A percentile compares a stretch with the other conserved stretches of the same genome.
Conservation (phyloP, 2,797 vertebrate genomes). For the Rhincodon typus region DNA sequence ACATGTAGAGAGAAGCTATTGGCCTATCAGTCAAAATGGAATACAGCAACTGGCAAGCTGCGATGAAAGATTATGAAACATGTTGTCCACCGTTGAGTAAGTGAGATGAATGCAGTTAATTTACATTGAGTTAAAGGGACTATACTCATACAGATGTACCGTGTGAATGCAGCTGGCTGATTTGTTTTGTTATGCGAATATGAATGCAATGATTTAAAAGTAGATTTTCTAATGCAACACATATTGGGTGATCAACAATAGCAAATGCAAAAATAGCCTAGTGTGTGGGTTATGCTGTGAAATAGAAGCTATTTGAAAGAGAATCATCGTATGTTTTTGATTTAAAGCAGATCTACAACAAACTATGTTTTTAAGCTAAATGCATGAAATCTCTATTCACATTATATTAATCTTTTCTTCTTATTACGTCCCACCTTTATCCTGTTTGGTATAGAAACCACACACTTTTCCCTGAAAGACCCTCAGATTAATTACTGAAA, state of each 20-base stretch:
- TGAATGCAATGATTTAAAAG: neutral
- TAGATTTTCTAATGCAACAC: neutral
- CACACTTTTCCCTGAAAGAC: neutral
- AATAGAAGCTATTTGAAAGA: neutral
- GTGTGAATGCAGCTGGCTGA: neutral
- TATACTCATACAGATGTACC: neutral
- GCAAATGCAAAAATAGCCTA: neutral
- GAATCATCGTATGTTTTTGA: neutral
- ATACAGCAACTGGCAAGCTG: neutral
- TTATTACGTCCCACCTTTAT: neutral
- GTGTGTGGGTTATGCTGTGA: neutral
- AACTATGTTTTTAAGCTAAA: neutral
- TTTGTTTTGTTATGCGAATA: neutral
- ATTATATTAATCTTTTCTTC: neutral
- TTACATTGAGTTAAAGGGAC: neutral
- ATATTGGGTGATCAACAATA: neutral
- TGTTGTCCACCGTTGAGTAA: neutral
- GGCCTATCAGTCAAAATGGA: neutral
- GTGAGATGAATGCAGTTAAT: neutral
- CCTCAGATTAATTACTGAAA: neutral
- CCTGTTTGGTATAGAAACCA: neutral
- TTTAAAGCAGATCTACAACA: neutral
- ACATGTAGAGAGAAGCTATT: neutral
- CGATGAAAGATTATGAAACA: neutral
- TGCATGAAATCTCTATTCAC: neutral